These are phyloP conservation scores for Eupsilia transversa DNA, from an alignment of 2,888 invertebrate species.

Conservation along the genomic window DNA sequence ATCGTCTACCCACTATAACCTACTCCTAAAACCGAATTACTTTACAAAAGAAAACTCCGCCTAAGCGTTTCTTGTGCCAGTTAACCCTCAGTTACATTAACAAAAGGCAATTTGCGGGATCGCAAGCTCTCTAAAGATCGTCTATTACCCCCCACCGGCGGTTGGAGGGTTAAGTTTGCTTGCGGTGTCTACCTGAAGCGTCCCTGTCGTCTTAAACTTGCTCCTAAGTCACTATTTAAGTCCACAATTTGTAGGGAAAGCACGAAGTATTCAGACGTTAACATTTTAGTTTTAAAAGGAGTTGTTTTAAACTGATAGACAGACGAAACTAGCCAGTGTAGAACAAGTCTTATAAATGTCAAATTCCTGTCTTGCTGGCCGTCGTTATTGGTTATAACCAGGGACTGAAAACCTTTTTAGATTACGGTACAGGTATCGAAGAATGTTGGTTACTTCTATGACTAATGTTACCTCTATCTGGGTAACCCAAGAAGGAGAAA, in stretches of 20 bases:
- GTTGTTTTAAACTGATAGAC: slow-evolving; percentile 24
- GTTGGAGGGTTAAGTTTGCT: slow-evolving; percentile 60
- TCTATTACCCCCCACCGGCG: slow-evolving; percentile 38
- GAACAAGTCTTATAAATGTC: not conserved
- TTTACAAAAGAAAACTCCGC: slow-evolving; percentile 41
- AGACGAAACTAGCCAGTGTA: slow-evolving; percentile 1
- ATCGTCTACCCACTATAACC: not conserved
- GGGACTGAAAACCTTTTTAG: no score
- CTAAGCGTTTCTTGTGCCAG: slow-evolving; percentile 34
- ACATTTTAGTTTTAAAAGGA: slow-evolving; percentile 42
- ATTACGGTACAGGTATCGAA: no score
- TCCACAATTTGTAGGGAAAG: slow-evolving; percentile 60
- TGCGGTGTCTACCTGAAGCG: slow-evolving; percentile 59
- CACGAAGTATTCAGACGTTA: slow-evolving; percentile 55
- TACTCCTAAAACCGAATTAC: slow-evolving; percentile 23
- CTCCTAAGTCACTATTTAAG: slow-evolving; percentile 52
- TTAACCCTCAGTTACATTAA: slow-evolving; percentile 57
- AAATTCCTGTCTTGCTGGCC: not conserved
- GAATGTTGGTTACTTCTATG: no score
- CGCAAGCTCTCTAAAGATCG: slow-evolving; percentile 51
- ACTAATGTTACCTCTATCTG: no score
- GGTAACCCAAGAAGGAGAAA: no score
- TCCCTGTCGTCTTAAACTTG: slow-evolving; percentile 54
- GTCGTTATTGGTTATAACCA: not conserved
- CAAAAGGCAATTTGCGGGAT: slow-evolving; percentile 59